Conservation (phyloP, 2,888 invertebrate species). For the Sinelater perroti region DNA sequence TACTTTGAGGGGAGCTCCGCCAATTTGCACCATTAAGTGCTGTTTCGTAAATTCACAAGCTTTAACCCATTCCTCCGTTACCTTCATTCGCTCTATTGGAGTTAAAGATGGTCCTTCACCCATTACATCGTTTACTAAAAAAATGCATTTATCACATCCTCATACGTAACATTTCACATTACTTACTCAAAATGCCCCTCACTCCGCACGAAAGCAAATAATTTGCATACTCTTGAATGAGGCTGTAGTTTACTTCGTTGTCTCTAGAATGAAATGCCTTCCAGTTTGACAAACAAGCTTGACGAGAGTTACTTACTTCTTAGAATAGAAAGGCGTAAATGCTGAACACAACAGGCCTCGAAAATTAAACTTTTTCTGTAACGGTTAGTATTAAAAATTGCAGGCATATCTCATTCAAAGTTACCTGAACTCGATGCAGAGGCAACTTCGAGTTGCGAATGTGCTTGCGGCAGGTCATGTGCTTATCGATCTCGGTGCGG, state of each 20-base stretch:
- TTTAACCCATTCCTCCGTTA: constrained; percentile 48
- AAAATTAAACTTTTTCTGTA: constrained; percentile 54
- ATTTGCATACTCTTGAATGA: constrained; percentile 44
- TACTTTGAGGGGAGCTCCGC: constrained; percentile 50
- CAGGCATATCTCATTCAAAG: not conserved
- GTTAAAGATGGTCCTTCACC: constrained; percentile 51
- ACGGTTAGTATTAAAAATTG: not conserved
- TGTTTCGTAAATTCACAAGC: constrained; percentile 44
- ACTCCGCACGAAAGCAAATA: constrained; percentile 46
- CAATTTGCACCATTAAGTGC: constrained; percentile 51
- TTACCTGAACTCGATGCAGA: constrained; percentile 33
- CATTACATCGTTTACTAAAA: constrained; percentile 48
- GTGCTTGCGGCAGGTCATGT: constrained; percentile 57
- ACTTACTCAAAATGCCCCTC: constrained; percentile 48
- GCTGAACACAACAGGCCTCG: constrained; percentile 56
- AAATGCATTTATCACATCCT: constrained; percentile 13
- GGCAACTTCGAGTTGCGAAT: constrained; percentile 44
- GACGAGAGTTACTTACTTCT: constrained; percentile 31
- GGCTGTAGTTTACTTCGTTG: constrained; percentile 47
- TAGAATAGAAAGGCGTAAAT: constrained; percentile 55
- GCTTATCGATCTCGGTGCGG: constrained; percentile 56
- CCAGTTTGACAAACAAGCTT: not conserved
- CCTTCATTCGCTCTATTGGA: constrained; percentile 43
- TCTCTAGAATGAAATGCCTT: constrained; percentile 46
- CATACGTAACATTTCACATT: constrained; percentile 1